Conservation (phyloP, 2,888 invertebrate genomes). For the Adelognathus sp. region DNA sequence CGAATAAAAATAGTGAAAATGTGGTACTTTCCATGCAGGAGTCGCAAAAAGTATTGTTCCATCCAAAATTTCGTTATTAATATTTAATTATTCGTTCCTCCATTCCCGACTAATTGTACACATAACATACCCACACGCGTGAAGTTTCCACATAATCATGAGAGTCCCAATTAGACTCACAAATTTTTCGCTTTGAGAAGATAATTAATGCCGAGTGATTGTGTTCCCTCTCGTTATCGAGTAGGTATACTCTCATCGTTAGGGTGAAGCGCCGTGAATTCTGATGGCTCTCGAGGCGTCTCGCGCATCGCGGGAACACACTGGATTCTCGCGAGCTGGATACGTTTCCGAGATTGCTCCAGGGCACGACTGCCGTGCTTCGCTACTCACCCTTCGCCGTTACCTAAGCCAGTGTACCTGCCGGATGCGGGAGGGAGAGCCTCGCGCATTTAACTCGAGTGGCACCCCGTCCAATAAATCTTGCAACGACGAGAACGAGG, state of each 20-base stretch:
- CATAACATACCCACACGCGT: too few species aligned
- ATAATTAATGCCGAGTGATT: not conserved
- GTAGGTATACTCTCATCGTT: not conserved
- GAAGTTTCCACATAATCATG: not conserved
- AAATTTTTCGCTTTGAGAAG: not conserved
- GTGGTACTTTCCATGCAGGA: too few species aligned
- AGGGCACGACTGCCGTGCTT: constrained; percentile 1
- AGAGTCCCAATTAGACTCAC: not conserved
- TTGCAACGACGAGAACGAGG: constrained; percentile 37
- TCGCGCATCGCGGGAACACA: not conserved
- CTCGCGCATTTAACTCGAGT: constrained; percentile 50
- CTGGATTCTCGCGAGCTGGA: not conserved
- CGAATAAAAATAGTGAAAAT: too few species aligned
- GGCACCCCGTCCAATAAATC: constrained; percentile 50
- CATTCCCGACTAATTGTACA: too few species aligned
- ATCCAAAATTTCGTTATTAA: too few species aligned
- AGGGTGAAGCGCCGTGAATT: constrained; percentile 3
- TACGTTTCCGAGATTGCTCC: constrained; percentile 38
- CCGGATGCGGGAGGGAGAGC: constrained; percentile 3
- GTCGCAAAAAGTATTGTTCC: not conserved
- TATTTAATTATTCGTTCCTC: too few species aligned
- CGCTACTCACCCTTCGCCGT: not conserved
- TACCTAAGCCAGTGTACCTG: not conserved
- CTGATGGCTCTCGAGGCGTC: constrained; percentile 4
- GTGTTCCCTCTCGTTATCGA: constrained; percentile 21